A percentile compares a stretch with the other conserved stretches of the same genome.
Conservation (phyloP, 2,113 vertebrate species). For the Ictalurus punctatus region DNA sequence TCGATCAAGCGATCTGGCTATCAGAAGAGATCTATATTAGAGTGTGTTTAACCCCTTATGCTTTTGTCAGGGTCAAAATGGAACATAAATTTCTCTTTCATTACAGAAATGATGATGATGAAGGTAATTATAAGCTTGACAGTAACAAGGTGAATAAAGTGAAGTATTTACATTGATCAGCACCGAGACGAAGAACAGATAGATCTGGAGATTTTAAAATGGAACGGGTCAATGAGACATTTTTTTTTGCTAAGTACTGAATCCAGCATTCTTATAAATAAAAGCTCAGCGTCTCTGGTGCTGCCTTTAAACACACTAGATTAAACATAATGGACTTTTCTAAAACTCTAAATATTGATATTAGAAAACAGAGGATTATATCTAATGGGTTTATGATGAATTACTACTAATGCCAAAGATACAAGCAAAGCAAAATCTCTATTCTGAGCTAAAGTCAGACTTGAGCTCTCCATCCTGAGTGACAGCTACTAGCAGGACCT, state of each 20-base stretch:
- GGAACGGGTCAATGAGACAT: not conserved
- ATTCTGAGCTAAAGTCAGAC: not conserved
- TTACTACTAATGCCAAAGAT: slow-evolving; percentile 19
- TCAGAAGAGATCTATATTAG: slow-evolving; percentile 70
- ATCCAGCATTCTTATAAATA: not conserved
- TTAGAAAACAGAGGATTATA: slow-evolving; percentile 21
- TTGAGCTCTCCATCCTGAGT: slow-evolving; percentile 10
- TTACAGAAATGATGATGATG: not conserved
- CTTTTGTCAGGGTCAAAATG: not conserved
- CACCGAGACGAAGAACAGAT: slow-evolving; percentile 54
- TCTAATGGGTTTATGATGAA: slow-evolving; percentile 19
- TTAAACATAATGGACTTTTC: slow-evolving; percentile 9
- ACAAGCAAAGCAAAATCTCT: slow-evolving; percentile 25
- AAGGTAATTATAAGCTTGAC: slow-evolving; percentile 33
- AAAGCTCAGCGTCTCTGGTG: slow-evolving; percentile 11
- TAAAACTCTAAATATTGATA: slow-evolving; percentile 16
- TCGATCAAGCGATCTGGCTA: slow-evolving; percentile 69
- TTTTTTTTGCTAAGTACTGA: slow-evolving; percentile 5
- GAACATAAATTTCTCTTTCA: not conserved
- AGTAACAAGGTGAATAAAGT: not conserved
- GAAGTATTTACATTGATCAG: slow-evolving; percentile 14
- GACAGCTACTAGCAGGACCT: slow-evolving; percentile 55
- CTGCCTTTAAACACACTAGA: slow-evolving; percentile 5
- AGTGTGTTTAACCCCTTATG: not conserved
- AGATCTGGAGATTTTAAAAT: slow-evolving; percentile 8